Conservation (phyloP, 2,113 vertebrate species). For the Pluvianellus socialis region DNA sequence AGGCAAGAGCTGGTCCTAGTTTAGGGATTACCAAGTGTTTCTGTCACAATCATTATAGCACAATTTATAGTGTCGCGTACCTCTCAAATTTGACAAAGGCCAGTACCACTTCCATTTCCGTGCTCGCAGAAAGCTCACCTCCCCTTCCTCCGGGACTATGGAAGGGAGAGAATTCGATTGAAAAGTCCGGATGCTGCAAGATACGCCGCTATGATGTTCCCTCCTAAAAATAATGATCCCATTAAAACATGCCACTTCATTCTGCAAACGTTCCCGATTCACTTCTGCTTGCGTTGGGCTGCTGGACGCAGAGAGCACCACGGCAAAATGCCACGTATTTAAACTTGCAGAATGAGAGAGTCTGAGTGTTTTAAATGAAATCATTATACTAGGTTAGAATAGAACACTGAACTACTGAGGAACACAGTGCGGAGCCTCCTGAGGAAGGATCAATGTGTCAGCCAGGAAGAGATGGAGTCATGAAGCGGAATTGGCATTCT, state of each 20-base stretch:
- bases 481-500: neutral
- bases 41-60: rapidly evolving
- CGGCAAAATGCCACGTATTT: neutral
- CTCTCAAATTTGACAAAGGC: neutral
- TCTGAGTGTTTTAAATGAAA: neutral
- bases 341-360: neutral
- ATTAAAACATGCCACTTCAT: neutral
- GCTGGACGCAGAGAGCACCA: neutral
- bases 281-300: neutral
- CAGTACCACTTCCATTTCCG: neutral
- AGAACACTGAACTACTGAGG: neutral
- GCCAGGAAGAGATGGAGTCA: neutral
- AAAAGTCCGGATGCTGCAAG: neutral
- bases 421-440: neutral
- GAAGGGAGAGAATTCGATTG: neutral
- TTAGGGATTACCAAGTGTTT: too few relatives aligned
- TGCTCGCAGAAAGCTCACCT: neutral
- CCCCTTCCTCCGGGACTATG: neutral
- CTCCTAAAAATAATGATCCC: neutral
- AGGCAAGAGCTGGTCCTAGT: neutral
- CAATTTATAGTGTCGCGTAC: rapidly evolving
- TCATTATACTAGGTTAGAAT: neutral
- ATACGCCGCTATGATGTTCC: rapidly evolving
- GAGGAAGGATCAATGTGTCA: neutral
- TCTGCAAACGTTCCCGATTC: rapidly evolving